These are phyloP conservation scores for Athalia circularis DNA, from an alignment of 2,888 invertebrate genomes.

Conservation along the genomic window DNA sequence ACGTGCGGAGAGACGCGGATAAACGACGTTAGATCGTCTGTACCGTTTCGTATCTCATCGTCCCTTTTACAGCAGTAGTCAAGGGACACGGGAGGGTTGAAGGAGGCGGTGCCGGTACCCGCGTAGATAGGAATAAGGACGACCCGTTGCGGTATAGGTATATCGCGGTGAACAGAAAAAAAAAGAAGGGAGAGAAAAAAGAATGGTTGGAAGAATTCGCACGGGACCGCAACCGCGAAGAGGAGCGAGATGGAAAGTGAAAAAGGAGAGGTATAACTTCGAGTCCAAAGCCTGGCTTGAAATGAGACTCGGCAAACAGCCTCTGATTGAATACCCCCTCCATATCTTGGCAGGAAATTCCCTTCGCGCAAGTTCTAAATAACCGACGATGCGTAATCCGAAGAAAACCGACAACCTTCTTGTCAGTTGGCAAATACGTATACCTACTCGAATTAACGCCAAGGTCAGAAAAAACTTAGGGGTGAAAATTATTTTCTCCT, in stretches of 20 bases:
- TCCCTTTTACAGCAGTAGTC: constrained; percentile 47
- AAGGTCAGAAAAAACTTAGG: background rate
- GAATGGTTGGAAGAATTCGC: background rate
- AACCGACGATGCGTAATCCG: background rate
- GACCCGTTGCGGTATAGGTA: background rate
- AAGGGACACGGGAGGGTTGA: constrained; percentile 47
- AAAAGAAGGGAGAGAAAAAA: background rate
- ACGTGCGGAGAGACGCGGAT: constrained; percentile 32
- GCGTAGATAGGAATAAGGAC: constrained; percentile 11
- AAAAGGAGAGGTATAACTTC: constrained; percentile 28
- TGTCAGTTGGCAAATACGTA: background rate
- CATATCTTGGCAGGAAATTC: background rate
- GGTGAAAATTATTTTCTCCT: no score
- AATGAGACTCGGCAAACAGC: constrained; percentile 44
- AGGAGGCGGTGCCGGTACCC: background rate
- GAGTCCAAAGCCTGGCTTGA: constrained; percentile 31
- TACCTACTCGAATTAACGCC: background rate
- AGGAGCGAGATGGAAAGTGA: background rate
- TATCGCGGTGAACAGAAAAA: background rate
- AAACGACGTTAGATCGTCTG: constrained; percentile 41
- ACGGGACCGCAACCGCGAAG: background rate
- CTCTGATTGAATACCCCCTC: constrained; percentile 39
- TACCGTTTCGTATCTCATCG: constrained; percentile 52
- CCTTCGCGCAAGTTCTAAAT: background rate
- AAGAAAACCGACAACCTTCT: background rate